Conservation (phyloP, 1,140 invertebrate species). For the Procambarus virginalis region DNA sequence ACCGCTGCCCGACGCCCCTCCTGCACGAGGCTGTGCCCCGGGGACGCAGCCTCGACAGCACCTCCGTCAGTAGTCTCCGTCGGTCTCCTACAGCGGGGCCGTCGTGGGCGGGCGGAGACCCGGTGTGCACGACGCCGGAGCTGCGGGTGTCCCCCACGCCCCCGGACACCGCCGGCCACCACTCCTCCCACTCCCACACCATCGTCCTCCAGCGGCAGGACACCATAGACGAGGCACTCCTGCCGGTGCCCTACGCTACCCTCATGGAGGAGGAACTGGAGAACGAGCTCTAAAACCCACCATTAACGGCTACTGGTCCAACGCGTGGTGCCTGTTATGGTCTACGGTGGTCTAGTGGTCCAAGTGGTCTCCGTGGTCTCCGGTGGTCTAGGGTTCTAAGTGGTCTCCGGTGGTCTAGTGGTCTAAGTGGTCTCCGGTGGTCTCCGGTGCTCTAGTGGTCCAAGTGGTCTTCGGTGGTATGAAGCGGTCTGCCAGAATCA, state of each 20-base stretch:
- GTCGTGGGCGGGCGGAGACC: constrained; percentile 42
- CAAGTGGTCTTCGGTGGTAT: too few species aligned
- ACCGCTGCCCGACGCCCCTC: constrained; percentile 27
- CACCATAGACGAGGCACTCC: constrained; percentile 45
- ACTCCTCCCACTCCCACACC: constrained; percentile 8
- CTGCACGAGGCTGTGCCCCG: constrained; percentile 37
- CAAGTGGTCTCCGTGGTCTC: too few species aligned
- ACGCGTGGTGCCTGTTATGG: too few species aligned
- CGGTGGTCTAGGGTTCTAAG: too few species aligned
- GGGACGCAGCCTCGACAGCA: constrained; percentile 41
- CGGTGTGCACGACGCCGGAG: constrained; percentile 44
- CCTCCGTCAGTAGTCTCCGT: constrained; percentile 49
- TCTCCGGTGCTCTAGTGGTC: too few species aligned
- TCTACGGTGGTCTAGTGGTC: too few species aligned
- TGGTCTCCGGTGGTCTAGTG: too few species aligned
- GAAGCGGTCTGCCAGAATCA: too few species aligned
- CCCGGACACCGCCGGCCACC: constrained; percentile 9
- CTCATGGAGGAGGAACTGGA: constrained; percentile 58
- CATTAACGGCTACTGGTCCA: too few species aligned
- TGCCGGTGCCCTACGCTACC: constrained; percentile 55
- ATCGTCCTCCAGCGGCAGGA: constrained; percentile 55
- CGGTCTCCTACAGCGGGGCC: constrained; percentile 57
- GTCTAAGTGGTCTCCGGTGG: too few species aligned
- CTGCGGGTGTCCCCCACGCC: constrained; percentile 51
- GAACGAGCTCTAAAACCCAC: constrained; percentile 28